phyloP scores from a whole-genome alignment of 2,113 vertebrate species.

The Myotis lucifugus region DNA sequence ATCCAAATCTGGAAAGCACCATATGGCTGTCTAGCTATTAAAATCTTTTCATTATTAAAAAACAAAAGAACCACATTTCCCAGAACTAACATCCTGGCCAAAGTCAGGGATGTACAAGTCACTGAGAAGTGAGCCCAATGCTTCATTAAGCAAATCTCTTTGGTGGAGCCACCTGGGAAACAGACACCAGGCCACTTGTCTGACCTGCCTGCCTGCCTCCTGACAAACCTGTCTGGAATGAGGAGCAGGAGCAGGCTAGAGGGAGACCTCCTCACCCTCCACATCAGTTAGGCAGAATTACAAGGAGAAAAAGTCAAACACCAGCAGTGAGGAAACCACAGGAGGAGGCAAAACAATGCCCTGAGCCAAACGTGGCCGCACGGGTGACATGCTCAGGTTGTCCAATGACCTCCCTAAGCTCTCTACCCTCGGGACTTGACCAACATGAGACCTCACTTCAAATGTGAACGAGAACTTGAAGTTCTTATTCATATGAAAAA shows the following conservation, averaged over 20 bases:
- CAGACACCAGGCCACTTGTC: background rate
- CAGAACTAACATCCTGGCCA: background rate
- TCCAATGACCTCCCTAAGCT: background rate
- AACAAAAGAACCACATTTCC: background rate
- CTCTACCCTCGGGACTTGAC: background rate
- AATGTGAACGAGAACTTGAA: background rate
- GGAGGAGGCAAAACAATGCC: background rate
- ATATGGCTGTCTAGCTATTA: background rate
- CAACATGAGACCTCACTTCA: background rate
- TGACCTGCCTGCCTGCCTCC: too few species aligned
- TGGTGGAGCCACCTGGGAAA: background rate
- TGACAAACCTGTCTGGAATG: fast-evolving
- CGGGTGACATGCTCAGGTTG: background rate
- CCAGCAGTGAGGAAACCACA: background rate
- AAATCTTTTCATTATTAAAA: background rate
- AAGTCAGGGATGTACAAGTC: background rate
- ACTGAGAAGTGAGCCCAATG: background rate
- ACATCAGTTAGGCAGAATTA: background rate
- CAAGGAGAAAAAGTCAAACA: too few species aligned
- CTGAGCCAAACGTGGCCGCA: background rate
- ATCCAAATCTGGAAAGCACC: background rate
- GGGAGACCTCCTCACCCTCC: background rate
- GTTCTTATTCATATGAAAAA: background rate
- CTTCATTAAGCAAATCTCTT: background rate
- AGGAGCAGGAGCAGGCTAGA: background rate